A percentile compares a stretch with the other conserved stretches of the same genome.
These are phyloP conservation scores for Belgica antarctica DNA, from an alignment of 2,888 invertebrate genomes.

Conservation along the genomic window DNA sequence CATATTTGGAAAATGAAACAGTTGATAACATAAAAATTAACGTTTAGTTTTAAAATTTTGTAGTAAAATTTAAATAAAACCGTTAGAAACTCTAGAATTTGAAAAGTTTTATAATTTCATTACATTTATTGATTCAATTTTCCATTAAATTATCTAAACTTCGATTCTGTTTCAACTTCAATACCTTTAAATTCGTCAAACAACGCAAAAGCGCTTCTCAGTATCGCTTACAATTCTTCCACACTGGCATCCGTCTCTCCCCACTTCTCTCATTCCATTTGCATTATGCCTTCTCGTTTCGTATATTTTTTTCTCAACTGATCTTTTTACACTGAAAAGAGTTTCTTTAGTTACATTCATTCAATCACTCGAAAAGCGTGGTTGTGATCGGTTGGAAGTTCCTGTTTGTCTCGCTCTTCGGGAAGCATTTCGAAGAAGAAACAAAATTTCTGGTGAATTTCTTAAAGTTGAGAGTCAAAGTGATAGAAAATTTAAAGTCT, in stretches of 20 bases:
- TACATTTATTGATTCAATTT: neutral
- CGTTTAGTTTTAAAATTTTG: no score
- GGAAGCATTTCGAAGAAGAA: neutral
- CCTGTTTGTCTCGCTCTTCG: neutral
- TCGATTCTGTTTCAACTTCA: neutral
- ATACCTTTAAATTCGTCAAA: neutral
- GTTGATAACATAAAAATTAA: no score
- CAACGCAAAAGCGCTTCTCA: neutral
- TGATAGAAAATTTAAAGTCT: neutral
- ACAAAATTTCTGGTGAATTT: neutral
- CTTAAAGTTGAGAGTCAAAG: neutral
- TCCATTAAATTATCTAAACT: neutral
- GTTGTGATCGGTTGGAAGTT: slow-evolving; percentile 40
- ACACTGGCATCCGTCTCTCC: slow-evolving; percentile 23
- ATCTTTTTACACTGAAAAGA: slow-evolving; percentile 43
- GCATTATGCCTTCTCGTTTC: slow-evolving; percentile 32
- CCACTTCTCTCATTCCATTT: slow-evolving; percentile 35
- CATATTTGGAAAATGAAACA: no score
- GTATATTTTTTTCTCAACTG: slow-evolving; percentile 32
- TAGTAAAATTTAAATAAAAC: no score
- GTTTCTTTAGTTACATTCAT: slow-evolving; percentile 43
- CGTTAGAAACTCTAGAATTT: no score
- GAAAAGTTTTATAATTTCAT: neutral
- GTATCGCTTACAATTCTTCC: slow-evolving; percentile 13
- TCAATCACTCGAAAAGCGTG: slow-evolving; percentile 43